Percentiles rank a stretch among this genome's conserved stretches.
Conservation (phyloP, 2,113 vertebrate genomes). For the Istiophorus platypterus region DNA sequence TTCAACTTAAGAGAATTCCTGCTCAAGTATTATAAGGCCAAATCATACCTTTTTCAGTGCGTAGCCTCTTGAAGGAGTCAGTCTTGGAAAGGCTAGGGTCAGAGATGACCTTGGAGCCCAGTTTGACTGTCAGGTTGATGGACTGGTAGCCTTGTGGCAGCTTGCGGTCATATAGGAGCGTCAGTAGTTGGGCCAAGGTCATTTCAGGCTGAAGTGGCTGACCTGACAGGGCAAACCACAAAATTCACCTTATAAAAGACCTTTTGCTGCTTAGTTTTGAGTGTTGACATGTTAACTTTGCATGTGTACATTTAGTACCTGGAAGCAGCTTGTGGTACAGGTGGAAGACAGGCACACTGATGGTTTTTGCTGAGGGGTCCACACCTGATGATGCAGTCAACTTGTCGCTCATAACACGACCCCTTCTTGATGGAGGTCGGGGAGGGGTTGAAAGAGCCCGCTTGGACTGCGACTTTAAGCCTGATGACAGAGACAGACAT, state of each 20-base stretch:
- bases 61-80: slow-evolving; percentile 97
- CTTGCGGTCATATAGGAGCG: slow-evolving; percentile 95
- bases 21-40: not conserved
- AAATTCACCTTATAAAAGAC: not conserved
- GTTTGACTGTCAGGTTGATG: slow-evolving; percentile 95
- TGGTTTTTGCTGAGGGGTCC: slow-evolving; percentile 94
- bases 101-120: slow-evolving; percentile 98
- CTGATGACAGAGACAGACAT: slow-evolving; percentile 74
- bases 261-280: not conserved
- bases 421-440: slow-evolving; percentile 95
- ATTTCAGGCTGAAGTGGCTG: slow-evolving; percentile 96
- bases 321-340: slow-evolving; percentile 96
- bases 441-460: slow-evolving; percentile 94
- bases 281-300: not conserved
- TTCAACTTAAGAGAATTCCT: not conserved
- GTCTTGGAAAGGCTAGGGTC: slow-evolving; percentile 98
- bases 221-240: slow-evolving; percentile 79
- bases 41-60: slow-evolving; percentile 96
- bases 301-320: slow-evolving; percentile 61
- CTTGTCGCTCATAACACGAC: slow-evolving; percentile 95
- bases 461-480: slow-evolving; percentile 98
- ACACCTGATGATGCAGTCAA: slow-evolving; percentile 89
- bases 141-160: slow-evolving; percentile 98
- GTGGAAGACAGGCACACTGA: slow-evolving; percentile 98
- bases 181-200: slow-evolving; percentile 97